Conservation (phyloP, 2,888 invertebrate genomes). For the Zygaena filipendulae region DNA sequence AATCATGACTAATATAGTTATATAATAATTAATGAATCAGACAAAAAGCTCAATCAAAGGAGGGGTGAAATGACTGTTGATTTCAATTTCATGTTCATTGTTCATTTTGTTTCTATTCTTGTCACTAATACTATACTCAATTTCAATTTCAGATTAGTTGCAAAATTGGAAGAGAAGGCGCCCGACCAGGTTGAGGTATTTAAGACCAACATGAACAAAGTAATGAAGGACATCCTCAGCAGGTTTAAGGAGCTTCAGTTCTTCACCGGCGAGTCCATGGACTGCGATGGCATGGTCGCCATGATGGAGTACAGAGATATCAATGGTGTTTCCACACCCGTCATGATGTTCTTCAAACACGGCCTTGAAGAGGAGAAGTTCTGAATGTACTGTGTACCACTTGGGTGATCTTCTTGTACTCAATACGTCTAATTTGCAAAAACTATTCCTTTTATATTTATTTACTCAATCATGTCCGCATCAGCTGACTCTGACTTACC, state of each 20-base stretch:
- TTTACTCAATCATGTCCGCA: conserved; percentile 55
- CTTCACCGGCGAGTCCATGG: conserved; percentile 93
- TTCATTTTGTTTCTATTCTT: conserved; percentile 1
- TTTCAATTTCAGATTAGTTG: conserved; percentile 78
- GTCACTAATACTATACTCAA: too few relatives aligned
- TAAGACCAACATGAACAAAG: conserved; percentile 92
- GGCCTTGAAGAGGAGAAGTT: conserved; percentile 96
- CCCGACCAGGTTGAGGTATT: conserved; percentile 90
- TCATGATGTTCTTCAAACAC: conserved; percentile 96
- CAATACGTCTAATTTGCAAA: conserved; percentile 37
- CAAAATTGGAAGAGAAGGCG: conserved; percentile 80
- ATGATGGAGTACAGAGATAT: conserved; percentile 94
- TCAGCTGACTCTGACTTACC: conserved; percentile 47
- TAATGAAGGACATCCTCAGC: conserved; percentile 90
- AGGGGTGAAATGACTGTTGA: too few relatives aligned
- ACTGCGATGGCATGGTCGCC: conserved; percentile 93
- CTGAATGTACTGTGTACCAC: conserved; percentile 68
- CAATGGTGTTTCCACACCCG: conserved; percentile 83
- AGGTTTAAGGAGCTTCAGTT: conserved; percentile 95
- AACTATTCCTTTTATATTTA: conserved; percentile 53
- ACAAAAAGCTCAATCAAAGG: too few relatives aligned
- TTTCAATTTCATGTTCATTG: conserved; percentile 58
- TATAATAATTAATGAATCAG: too few relatives aligned
- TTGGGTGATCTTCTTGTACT: conserved; percentile 17
- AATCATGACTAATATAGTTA: conserved; percentile 2